Conservation (phyloP, 2,113 vertebrate species). For the Passer domesticus region DNA sequence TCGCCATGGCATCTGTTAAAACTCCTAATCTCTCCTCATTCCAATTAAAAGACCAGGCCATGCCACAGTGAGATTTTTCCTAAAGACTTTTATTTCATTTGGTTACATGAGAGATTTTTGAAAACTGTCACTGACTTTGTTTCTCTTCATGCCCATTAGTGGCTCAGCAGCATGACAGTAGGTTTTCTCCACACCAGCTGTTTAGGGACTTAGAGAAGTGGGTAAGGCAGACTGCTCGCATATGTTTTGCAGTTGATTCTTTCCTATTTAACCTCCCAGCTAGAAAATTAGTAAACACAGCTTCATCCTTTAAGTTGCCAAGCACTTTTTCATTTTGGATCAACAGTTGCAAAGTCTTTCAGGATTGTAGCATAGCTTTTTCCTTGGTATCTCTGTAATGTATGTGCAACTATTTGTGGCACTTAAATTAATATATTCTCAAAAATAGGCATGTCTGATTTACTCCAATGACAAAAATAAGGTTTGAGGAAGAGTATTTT, state of each 20-base stretch:
- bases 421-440: not conserved
- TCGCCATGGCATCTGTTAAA: not conserved
- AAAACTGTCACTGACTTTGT: not conserved
- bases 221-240: constrained; percentile 41
- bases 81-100: not conserved
- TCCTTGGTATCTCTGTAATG: not conserved
- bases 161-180: not conserved
- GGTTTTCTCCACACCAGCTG: constrained; percentile 42
- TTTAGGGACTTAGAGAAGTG: constrained; percentile 37
- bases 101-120: not conserved
- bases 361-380: not conserved
- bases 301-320: constrained; percentile 60
- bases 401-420: not conserved
- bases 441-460: not conserved
- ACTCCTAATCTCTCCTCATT: not conserved
- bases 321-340: constrained; percentile 38
- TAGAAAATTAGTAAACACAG: constrained; percentile 65
- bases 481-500: not conserved
- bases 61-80: not conserved
- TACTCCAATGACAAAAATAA: not conserved
- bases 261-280: constrained; percentile 60
- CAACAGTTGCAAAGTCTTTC: not conserved
- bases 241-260: constrained; percentile 55
- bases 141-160: not conserved
- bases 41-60: not conserved